Conservation (phyloP, 1,140 invertebrate genomes). For the Trachymyrmex septentrionalis region DNA sequence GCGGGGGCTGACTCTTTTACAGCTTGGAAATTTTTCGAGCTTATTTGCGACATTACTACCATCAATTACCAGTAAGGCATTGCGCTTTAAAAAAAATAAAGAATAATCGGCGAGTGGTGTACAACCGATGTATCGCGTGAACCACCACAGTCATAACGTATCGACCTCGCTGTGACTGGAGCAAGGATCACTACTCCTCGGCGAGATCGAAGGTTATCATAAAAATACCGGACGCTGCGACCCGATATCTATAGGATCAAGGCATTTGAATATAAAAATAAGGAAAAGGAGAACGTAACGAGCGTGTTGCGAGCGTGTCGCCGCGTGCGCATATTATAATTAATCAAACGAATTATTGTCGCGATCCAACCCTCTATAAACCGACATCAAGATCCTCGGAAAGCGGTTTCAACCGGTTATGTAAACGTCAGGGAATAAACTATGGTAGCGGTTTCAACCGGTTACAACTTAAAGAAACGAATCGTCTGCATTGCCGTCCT, state of each 20-base stretch:
- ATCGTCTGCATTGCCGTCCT: not conserved
- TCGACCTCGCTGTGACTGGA: conserved; percentile 56
- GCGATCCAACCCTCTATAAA: conserved; percentile 52
- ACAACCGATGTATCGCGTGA: not conserved
- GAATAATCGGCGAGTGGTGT: not conserved
- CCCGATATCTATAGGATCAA: not conserved
- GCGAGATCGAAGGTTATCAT: conserved; percentile 41
- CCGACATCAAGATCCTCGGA: conserved; percentile 62
- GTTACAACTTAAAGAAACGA: conserved; percentile 52
- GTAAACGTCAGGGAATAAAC: conserved; percentile 33
- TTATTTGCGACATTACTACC: not conserved
- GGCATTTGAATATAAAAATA: not conserved
- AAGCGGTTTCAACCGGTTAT: conserved; percentile 76
- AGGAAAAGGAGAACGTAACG: not conserved
- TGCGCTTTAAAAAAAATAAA: not conserved
- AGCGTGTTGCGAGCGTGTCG: not conserved
- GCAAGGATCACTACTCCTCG: conserved; percentile 66
- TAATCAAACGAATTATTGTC: conserved; percentile 67
- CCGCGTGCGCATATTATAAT: conserved; percentile 31
- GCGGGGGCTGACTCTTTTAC: not conserved
- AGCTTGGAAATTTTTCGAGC: conserved; percentile 7
- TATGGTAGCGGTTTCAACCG: conserved; percentile 43
- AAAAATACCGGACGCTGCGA: conserved; percentile 42
- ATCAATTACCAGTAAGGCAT: not conserved
- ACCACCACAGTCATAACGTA: conserved; percentile 30